Evolutionary conservation across 2,797 vertebrate genomes (phyloP).

Genomic region (Coregonus suidteri): DNA sequence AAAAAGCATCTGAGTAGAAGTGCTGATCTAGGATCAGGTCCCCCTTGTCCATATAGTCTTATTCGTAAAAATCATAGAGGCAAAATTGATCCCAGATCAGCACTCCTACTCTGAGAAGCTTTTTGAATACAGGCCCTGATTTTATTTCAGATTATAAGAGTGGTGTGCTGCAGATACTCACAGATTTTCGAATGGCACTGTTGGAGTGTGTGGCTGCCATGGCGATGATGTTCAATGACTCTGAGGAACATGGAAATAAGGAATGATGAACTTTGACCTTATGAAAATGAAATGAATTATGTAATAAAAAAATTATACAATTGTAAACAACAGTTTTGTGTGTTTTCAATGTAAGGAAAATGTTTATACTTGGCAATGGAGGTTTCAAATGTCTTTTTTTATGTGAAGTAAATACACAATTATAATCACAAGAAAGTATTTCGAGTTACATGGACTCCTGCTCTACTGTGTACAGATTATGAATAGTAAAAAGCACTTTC

Average conservation of each 20-base stretch:
- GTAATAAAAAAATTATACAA: no score
- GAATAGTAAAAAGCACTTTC: not conserved
- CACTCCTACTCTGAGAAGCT: not conserved
- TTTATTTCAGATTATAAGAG: not conserved
- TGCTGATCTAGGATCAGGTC: not conserved
- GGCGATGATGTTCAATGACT: constrained; percentile 93
- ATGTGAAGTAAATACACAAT: no score
- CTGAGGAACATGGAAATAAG: constrained; percentile 61
- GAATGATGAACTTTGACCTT: not conserved
- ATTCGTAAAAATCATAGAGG: not conserved
- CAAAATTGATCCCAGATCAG: not conserved
- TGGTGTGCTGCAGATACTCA: constrained; percentile 68
- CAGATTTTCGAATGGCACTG: constrained; percentile 93
- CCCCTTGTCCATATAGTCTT: not conserved
- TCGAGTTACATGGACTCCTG: not conserved
- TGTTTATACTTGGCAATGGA: no score
- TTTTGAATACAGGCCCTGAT: not conserved
- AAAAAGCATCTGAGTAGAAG: not conserved
- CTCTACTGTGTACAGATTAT: not conserved
- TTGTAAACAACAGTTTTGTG: no score
- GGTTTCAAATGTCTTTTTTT: no score
- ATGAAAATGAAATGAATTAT: no score
- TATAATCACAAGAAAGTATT: no score
- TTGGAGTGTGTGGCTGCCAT: constrained; percentile 97
- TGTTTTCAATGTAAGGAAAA: no score